Percentiles rank a stretch among this genome's conserved stretches.
These are phyloP conservation scores for Melanotaenia trifasciata DNA, from an alignment of 2,797 vertebrate genomes.

Conservation along the genomic window DNA sequence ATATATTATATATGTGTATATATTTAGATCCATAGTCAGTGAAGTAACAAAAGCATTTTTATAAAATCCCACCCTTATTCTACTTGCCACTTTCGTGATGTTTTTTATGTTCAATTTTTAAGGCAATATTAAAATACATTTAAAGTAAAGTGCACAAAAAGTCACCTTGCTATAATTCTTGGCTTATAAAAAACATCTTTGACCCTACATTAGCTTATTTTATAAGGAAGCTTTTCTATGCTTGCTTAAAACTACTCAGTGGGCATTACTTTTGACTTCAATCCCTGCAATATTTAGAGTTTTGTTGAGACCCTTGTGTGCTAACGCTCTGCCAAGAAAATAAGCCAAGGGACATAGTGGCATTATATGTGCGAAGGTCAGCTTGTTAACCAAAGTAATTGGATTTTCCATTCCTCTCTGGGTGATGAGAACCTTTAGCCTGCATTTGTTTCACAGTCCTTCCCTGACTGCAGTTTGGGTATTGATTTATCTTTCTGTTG, in stretches of 20 bases:
- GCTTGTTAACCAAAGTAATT: conserved; percentile 92
- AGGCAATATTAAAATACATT: conserved; percentile 1
- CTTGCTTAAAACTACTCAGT: conserved; percentile 50
- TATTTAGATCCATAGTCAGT: neutral
- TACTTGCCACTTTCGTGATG: neutral
- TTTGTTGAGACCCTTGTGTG: conserved; percentile 67
- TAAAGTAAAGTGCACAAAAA: conserved; percentile 12
- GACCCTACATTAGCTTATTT: conserved; percentile 48
- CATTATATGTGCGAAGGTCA: conserved; percentile 87
- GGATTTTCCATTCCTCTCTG: conserved; percentile 86
- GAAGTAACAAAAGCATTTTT: neutral
- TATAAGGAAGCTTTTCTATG: conserved; percentile 35
- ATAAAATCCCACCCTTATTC: too few relatives aligned
- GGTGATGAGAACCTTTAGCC: conserved; percentile 75
- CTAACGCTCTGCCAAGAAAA: conserved; percentile 75
- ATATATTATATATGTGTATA: too few relatives aligned
- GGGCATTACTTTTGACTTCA: conserved; percentile 69
- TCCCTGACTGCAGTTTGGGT: conserved; percentile 64
- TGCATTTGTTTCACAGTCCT: conserved; percentile 54
- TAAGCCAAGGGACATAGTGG: conserved; percentile 81
- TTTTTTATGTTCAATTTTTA: neutral
- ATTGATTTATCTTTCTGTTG: conserved; percentile 75
- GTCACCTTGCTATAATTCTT: conserved; percentile 3
- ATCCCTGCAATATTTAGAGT: conserved; percentile 74
- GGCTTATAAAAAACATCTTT: conserved; percentile 26